Base-by-base conservation (phyloP, 2,888 invertebrate genomes). In the Ophion obscuratus region DNA sequence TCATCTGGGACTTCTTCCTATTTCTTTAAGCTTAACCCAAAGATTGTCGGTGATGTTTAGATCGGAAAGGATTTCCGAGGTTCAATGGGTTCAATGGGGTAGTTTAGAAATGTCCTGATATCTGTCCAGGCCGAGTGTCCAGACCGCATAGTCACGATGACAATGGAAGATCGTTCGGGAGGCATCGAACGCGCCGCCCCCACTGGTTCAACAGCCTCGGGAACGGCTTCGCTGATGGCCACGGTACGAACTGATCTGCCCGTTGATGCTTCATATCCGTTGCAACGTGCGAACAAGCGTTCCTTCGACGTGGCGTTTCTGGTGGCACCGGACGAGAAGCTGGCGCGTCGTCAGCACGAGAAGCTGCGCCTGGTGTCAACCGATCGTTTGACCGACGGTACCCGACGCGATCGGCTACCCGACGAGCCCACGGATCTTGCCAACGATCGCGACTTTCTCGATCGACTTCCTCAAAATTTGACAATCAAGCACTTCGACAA, bases 291-390 rank as follows among this genome's bases (percentile, higher is more conserved):
- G 61, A 88, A 94, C n/a, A 98, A 98, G 91, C 95, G 98, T 20
- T 97, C 98, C 0, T 98, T 98, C 92, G 98, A 98, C 93, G 98
- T 98, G 11, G 98, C 98, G 0, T 98, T 98, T 91, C 94, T 98
- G 40, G 98, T 98, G 95, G 96, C 97, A 93, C 98, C 98, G 1
- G 98, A 98, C 92, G 98, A 98, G 87, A 97, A 97, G 91, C 94
- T 97, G 70, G 96, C 96, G 77, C 95, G 96, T 70, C 96, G 96
- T 89, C 95, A 95, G 88, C 95, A 94, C 71, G 96, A 96, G 86
- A 94, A 95, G 88, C 77, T 81, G 84, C 86, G 92, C 24, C 76
- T 93, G 44, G 88, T 91, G 1, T 89, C 91, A 24, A 89, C 87
- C 14, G 89, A 88, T 61, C 88, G 89, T 31, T 75, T 90, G 17